Evolutionary conservation across 1,140 invertebrate species (phyloP).

Genomic region (Pseudachorutes palmiensis): DNA sequence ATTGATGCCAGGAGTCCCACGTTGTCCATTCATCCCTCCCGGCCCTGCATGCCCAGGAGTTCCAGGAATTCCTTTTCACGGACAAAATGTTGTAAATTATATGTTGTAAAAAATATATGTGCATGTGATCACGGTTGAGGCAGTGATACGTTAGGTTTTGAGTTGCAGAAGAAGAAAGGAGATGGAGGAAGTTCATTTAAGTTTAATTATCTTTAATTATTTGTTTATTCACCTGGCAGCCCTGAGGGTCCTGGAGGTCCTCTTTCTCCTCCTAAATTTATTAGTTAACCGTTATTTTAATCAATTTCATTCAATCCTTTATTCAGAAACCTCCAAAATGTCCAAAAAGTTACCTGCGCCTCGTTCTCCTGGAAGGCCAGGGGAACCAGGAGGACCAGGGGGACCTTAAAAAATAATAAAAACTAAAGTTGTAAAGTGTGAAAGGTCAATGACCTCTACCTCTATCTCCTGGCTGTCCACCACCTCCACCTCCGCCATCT

Average conservation of each 20-base stretch:
- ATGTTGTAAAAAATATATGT: too few relatives aligned
- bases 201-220: too few relatives aligned
- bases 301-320: slow-evolving; percentile 25
- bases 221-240: slow-evolving; percentile 38
- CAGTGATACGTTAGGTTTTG: too few relatives aligned
- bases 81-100: too few relatives aligned
- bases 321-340: not conserved
- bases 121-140: too few relatives aligned
- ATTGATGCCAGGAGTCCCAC: slow-evolving; percentile 42
- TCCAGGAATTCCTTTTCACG: too few relatives aligned
- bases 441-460: not conserved
- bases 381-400: slow-evolving; percentile 36
- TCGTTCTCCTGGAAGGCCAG: slow-evolving; percentile 45
- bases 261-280: slow-evolving; percentile 36
- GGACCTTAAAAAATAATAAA: slow-evolving; percentile 23
- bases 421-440: slow-evolving; percentile 8
- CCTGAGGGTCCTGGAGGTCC: slow-evolving; percentile 41
- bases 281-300: not conserved
- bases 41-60: slow-evolving; percentile 44
- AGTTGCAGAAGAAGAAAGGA: too few relatives aligned
- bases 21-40: slow-evolving; percentile 38
- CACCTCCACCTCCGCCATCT: not conserved
- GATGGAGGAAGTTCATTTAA: too few relatives aligned
- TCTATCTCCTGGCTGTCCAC: not conserved
- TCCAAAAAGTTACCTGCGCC: slow-evolving; percentile 42